phyloP scores from a whole-genome alignment of 2,797 vertebrate genomes.

The Sylvia borin region DNA sequence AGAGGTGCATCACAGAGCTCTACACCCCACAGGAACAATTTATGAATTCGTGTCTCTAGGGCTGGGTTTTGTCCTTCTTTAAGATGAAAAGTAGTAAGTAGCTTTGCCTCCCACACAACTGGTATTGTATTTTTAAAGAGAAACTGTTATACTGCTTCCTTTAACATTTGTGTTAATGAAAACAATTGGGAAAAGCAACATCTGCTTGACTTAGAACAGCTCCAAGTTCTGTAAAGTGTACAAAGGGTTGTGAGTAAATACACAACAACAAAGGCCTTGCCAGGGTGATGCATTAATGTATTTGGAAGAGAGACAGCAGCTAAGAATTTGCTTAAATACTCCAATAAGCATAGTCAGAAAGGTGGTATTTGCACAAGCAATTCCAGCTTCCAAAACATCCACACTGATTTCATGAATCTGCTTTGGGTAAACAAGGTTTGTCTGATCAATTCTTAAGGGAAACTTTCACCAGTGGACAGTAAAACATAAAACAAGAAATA shows the following conservation, averaged over 20 bases:
- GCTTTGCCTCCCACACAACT: neutral
- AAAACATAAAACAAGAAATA: neutral
- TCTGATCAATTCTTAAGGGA: neutral
- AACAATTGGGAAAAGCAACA: neutral
- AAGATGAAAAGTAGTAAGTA: neutral
- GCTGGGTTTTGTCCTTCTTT: neutral
- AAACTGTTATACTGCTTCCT: neutral
- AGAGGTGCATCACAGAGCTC: neutral
- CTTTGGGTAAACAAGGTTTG: neutral
- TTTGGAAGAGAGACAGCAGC: neutral
- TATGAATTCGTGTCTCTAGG: neutral
- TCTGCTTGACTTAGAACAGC: neutral
- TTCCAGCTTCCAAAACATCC: neutral
- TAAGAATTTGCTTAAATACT: neutral
- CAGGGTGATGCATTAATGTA: neutral
- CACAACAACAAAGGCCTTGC: neutral
- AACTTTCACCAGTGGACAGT: neutral
- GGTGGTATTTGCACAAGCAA: neutral
- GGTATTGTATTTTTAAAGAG: neutral
- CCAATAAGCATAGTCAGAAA: neutral
- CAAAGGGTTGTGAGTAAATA: neutral
- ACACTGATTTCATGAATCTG: neutral
- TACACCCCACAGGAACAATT: neutral
- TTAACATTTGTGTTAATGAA: neutral
- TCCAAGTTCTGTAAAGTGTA: neutral